phyloP scores from a whole-genome alignment of 2,888 invertebrate genomes.

The Eilema griseolum region DNA sequence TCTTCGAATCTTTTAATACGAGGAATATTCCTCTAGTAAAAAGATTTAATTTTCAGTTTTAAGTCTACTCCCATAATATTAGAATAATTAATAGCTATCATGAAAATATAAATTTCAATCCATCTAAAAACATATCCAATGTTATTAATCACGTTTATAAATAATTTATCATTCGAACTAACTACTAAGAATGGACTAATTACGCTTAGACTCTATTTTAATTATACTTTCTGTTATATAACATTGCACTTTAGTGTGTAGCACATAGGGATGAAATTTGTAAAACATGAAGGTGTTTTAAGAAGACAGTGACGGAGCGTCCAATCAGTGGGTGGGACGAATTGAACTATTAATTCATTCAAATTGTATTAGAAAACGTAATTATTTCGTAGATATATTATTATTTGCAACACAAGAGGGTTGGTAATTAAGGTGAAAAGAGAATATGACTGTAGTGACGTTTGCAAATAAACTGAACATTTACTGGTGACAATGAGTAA shows the following conservation, averaged over 20 bases:
- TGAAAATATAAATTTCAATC: neutral
- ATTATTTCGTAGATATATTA: slow-evolving; percentile 51
- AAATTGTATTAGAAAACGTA: slow-evolving; percentile 59
- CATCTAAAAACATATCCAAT: neutral
- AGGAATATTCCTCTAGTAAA: neutral
- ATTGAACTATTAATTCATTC: slow-evolving; percentile 64
- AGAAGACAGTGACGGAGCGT: slow-evolving; percentile 60
- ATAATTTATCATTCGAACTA: slow-evolving; percentile 31
- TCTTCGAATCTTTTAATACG: neutral
- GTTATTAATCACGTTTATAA: slow-evolving; percentile 19
- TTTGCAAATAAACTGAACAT: neutral
- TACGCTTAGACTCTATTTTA: slow-evolving; percentile 44
- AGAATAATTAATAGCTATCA: neutral
- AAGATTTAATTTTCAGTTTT: neutral
- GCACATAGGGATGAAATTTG: slow-evolving; percentile 18
- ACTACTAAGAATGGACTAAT: slow-evolving; percentile 46
- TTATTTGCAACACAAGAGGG: neutral
- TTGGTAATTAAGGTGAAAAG: neutral
- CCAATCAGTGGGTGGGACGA: slow-evolving; percentile 61
- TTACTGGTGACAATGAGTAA: neutral
- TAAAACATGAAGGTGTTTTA: slow-evolving; percentile 22
- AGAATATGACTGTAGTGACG: neutral
- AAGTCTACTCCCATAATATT: neutral
- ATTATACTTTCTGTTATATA: slow-evolving; percentile 24
- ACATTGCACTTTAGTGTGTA: slow-evolving; percentile 4